Evolutionary conservation across 2,797 vertebrate species (phyloP).

Genomic region (Crocodylus rhombifer): DNA sequence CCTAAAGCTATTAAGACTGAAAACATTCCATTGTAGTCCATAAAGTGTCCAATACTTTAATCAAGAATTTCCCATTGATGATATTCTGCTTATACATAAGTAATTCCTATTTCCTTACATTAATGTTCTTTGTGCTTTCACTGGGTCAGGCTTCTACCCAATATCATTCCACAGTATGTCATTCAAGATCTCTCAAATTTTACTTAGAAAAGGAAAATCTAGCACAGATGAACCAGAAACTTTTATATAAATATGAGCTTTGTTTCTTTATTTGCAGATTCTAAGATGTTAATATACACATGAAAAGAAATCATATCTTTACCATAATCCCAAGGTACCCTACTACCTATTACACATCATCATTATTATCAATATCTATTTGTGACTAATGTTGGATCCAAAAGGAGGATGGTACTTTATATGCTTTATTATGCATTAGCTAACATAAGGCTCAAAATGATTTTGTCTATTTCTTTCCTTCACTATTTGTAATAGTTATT

Average conservation of each 20-base stretch:
- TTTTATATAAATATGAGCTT: constrained; percentile 3
- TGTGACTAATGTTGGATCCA: not conserved
- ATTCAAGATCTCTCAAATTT: not conserved
- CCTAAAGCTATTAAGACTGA: not conserved
- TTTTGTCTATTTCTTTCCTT: constrained; percentile 13
- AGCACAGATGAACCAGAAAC: not conserved
- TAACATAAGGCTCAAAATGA: constrained; percentile 1
- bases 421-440: not conserved
- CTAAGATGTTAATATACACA: constrained; percentile 12
- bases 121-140: not conserved
- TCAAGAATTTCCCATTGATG: not conserved
- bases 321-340: constrained; percentile 20
- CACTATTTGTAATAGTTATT: constrained; percentile 14
- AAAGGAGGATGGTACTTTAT: constrained; percentile 24
- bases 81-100: not conserved
- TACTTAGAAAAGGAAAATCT: not conserved
- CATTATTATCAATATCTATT: constrained; percentile 9
- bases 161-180: not conserved
- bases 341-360: not conserved
- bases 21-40: not conserved
- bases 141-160: not conserved
- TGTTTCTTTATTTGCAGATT: constrained; percentile 19
- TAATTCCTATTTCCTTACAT: not conserved
- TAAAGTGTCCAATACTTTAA: not conserved
- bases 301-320: not conserved